Evolutionary conservation across 2,888 invertebrate species (phyloP), one percentile per base, ranked within the genome.

Genomic region (Zhuqinia jingwanae): DNA sequence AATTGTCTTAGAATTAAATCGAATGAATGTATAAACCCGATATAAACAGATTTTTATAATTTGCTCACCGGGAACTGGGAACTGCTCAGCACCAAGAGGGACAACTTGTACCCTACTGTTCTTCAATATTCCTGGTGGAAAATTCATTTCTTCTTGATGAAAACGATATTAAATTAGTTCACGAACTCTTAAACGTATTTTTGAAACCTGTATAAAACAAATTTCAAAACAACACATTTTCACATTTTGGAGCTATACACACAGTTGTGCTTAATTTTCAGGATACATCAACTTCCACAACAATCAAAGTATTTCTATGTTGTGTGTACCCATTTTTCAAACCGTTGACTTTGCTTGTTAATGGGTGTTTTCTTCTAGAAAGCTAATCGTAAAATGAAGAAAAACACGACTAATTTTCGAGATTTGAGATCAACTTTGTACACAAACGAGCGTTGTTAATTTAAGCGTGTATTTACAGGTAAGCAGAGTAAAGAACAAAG

Each of bases 261-360:
- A 65, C 36, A 2, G 2, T n/a, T 22, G 63, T 11, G 47, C 22
- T 25, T 6, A 22, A 30, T 79, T 79, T 79, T 65, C 79, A 79
- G 79, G 79, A 79, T 65, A 79, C 79, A 79, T 65, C 79, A 79
- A 79, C 53, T 56, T 73, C 70, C 70, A 50, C n/a, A 56, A 27
- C 20, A 47, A 53, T 17, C 17, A 56, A 13, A 2, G 47, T 1
- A 70, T 70, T 25, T 70, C 8, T 8, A 8, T 70, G 45, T 20
- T 13, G 1, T 8, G 10, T 13, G 3, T 2, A 15, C 15, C 70
- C 45, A 70, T 47, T 47, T 11, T 47, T 70, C 13, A 68, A 13
- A n/a, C 25, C 22, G 17, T 6, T 10, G 17, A 65, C 63, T 36
- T 65, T 65, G 17, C 63, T 70, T 20, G 11, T 42, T 17, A 10